Evolutionary conservation across 2,113 vertebrate genomes (phyloP), one percentile per base, ranked within the genome.

Genomic region (Oreochromis niloticus): DNA sequence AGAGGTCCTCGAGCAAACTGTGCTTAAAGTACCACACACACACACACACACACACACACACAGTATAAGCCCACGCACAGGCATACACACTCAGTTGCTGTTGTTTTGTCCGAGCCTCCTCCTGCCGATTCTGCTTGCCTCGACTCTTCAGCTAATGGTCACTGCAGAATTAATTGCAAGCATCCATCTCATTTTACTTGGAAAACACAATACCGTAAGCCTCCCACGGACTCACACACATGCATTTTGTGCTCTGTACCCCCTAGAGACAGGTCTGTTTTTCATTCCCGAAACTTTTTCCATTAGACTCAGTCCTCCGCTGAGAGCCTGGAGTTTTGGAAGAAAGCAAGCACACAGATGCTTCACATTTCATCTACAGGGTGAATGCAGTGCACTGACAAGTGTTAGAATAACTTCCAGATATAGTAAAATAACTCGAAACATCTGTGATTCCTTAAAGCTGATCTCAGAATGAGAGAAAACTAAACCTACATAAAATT

Each of bases 101-200:
- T 48, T 24, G 34, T 82, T 75, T 73, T 71, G 36, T 84, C 63
- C 55, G 39, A 48, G 63, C 50, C 32, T 75, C 86, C 80, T 48
- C 85, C 83, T 90, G 87, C 80, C 73, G 48, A 85, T 81, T 84
- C 80, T 90, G 90, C 90, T 84, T 68, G 50, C 63, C 81, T 90
- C 14, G 3, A 86, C 89, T 90, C 83, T 89, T 86, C 63, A 83
- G 81, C 39, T 93, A 92, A 94, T 87, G 84, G 87, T 89, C 82
- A 91, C 80, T 86, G 86, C 85, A 86, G 86, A 86, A 91, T 92
- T 93, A 96, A 95, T 92, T 92, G 89, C 86, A 63, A 86, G 82
- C 91, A 94, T 95, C 91, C 71, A 87, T 93, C 92, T 93, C 88
- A 83, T 93, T 94, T 92, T 86, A 92, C 85, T 89, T 82, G 50